Evolutionary conservation across 2,113 vertebrate species (phyloP).

Genomic region (Campylorhamphus procurvoides): DNA sequence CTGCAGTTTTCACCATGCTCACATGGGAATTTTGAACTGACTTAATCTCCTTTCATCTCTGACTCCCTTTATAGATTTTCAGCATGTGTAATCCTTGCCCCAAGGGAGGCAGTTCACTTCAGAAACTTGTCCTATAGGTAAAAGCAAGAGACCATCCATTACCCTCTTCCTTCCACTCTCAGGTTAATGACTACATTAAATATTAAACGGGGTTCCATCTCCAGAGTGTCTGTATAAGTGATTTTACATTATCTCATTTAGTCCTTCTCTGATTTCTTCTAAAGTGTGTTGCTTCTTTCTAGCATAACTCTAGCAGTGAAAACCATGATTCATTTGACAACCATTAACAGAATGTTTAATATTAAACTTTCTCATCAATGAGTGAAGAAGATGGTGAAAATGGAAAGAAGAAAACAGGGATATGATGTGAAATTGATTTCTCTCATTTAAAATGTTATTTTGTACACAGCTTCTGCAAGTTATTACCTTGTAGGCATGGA

Average conservation of each 20-base stretch:
- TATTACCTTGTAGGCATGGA: neutral
- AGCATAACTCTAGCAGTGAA: constrained; percentile 71
- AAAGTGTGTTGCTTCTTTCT: constrained; percentile 75
- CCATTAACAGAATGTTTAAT: constrained; percentile 73
- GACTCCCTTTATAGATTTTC: constrained; percentile 72
- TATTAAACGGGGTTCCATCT: constrained; percentile 76
- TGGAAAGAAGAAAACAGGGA: neutral
- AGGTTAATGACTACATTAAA: constrained; percentile 83
- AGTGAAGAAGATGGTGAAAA: neutral
- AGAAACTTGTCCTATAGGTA: constrained; percentile 61
- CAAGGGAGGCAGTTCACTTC: constrained; percentile 59
- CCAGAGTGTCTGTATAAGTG: constrained; percentile 72
- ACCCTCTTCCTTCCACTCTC: constrained; percentile 63
- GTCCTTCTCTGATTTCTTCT: constrained; percentile 74
- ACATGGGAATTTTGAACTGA: constrained; percentile 48
- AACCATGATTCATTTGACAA: constrained; percentile 76
- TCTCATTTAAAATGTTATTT: constrained; percentile 10
- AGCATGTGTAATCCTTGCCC: constrained; percentile 56
- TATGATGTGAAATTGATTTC: neutral
- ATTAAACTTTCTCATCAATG: constrained; percentile 67
- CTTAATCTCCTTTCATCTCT: constrained; percentile 66
- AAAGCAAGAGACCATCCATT: constrained; percentile 74
- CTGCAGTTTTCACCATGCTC: constrained; percentile 11
- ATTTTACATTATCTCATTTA: constrained; percentile 80
- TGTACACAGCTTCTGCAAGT: neutral